Evolutionary conservation across 2,888 invertebrate genomes (phyloP).

Genomic region (Parnassius smintheus): DNA sequence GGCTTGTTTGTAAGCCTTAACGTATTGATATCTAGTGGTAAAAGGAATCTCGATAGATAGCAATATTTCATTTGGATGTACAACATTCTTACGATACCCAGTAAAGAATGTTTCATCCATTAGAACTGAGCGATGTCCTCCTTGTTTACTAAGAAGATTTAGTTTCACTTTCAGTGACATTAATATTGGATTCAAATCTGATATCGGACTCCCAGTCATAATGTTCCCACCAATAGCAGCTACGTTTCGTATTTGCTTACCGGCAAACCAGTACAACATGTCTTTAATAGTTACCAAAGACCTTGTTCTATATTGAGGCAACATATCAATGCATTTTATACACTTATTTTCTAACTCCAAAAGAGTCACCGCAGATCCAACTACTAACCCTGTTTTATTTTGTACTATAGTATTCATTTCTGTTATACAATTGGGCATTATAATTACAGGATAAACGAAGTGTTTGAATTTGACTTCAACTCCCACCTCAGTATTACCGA

Average conservation of each 20-base stretch:
- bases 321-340: slow-evolving; percentile 77
- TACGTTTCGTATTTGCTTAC: slow-evolving; percentile 97
- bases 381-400: slow-evolving; percentile 80
- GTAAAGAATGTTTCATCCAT: slow-evolving; percentile 91
- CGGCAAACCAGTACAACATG: slow-evolving; percentile 97
- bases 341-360: slow-evolving; percentile 87
- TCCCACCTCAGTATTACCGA: slow-evolving; percentile 92
- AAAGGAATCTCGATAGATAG: slow-evolving; percentile 88
- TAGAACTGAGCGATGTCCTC: slow-evolving; percentile 79
- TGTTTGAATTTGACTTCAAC: slow-evolving; percentile 92
- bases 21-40: slow-evolving; percentile 84
- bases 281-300: slow-evolving; percentile 86
- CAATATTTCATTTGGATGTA: slow-evolving; percentile 86
- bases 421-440: slow-evolving; percentile 92
- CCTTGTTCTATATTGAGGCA: slow-evolving; percentile 83
- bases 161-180: slow-evolving; percentile 91
- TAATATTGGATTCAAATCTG: slow-evolving; percentile 95
- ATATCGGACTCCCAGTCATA: slow-evolving; percentile 97
- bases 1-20: slow-evolving; percentile 91
- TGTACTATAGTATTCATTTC: slow-evolving; percentile 85
- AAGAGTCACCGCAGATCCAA: slow-evolving; percentile 92
- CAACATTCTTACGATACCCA: slow-evolving; percentile 88
- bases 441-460: slow-evolving; percentile 86
- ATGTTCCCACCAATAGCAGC: slow-evolving; percentile 96
- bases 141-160: slow-evolving; percentile 81